phyloP scores from a whole-genome alignment of 2,113 vertebrate species.

The Hylia prasina region DNA sequence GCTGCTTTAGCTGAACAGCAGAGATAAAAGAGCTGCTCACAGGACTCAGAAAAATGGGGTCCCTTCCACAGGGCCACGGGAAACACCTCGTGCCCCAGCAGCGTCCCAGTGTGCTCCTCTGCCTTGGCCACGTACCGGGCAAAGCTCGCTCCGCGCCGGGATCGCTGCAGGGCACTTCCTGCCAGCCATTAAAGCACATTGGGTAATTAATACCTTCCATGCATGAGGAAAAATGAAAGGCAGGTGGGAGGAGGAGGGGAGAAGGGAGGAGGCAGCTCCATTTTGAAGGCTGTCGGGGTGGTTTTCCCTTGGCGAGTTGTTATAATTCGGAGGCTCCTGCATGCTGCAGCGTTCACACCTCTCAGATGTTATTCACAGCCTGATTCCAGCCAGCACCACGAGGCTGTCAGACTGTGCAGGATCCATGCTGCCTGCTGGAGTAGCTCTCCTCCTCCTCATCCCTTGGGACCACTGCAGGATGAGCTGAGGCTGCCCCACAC shows the following conservation, averaged over 20 bases:
- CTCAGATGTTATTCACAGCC: fast-evolving
- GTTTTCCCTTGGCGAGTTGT: background rate
- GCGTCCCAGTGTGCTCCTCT: background rate
- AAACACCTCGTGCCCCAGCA: background rate
- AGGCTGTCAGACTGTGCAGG: background rate
- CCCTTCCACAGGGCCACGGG: background rate
- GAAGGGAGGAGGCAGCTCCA: background rate
- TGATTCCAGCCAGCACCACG: background rate
- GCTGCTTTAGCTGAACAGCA: background rate
- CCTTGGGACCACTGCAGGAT: background rate
- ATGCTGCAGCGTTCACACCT: background rate
- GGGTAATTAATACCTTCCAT: conserved; percentile 56
- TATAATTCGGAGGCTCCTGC: background rate
- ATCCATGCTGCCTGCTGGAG: background rate
- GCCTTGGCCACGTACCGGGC: background rate
- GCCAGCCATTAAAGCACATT: background rate
- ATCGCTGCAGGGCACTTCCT: conserved; percentile 27
- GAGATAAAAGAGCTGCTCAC: background rate
- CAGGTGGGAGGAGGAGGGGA: conserved; percentile 24
- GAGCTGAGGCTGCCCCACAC: background rate
- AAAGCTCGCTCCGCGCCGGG: background rate
- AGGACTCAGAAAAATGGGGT: background rate
- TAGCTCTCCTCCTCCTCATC: background rate
- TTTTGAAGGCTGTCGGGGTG: background rate
- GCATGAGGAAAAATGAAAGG: conserved; percentile 33